Evolutionary conservation across 2,797 vertebrate genomes (phyloP).

Genomic region (Arnoldichthys spilopterus): DNA sequence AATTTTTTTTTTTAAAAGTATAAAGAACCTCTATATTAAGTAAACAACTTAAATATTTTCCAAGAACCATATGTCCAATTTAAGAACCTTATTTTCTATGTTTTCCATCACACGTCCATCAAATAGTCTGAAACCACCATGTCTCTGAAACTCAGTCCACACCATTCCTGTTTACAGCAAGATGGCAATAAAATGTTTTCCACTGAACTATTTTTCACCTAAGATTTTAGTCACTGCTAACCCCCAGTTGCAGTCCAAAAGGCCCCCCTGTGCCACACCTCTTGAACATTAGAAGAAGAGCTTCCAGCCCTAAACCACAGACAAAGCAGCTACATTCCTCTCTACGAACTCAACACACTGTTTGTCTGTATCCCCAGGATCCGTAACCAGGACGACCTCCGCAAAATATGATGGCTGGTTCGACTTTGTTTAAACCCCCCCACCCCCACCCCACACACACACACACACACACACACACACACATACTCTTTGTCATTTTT

Average conservation of each 20-base stretch:
- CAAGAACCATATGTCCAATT: not conserved
- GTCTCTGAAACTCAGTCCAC: not conserved
- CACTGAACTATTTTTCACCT: conserved; percentile 19
- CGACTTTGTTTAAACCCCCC: conserved; percentile 67
- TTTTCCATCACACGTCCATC: not conserved
- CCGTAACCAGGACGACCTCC: conserved; percentile 73
- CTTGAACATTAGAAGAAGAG: conserved; percentile 67
- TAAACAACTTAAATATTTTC: too few relatives aligned
- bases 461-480: too few relatives aligned
- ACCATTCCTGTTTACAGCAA: not conserved
- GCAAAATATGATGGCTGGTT: conserved; percentile 73
- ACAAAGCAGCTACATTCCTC: conserved; percentile 77
- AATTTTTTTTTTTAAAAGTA: too few relatives aligned
- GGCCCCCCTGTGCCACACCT: conserved; percentile 8
- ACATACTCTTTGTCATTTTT: conserved; percentile 69
- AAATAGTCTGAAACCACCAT: not conserved
- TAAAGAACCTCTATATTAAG: too few relatives aligned
- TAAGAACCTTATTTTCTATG: not conserved
- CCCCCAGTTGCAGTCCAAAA: not conserved
- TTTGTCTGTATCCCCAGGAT: conserved; percentile 78
- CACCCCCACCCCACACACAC: conserved; percentile 63
- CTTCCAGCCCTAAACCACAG: conserved; percentile 78
- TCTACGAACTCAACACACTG: conserved; percentile 73
- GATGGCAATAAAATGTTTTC: not conserved
- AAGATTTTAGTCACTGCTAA: not conserved